Evolutionary conservation across 2,113 vertebrate species (phyloP).

Genomic region (Ceyx melanurus): DNA sequence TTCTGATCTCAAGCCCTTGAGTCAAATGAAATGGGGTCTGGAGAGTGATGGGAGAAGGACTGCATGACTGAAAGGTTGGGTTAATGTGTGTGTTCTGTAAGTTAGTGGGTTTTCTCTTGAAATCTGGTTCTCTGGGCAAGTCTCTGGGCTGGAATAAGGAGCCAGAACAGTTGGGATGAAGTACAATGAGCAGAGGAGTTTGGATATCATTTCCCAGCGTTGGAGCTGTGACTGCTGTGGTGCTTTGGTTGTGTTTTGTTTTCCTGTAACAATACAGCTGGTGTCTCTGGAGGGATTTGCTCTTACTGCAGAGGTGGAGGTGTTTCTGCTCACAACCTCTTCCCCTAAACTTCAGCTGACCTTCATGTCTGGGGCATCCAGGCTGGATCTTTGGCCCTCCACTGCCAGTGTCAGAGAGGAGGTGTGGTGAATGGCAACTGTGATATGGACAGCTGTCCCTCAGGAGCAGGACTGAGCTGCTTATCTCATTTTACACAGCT

Average conservation of each 20-base stretch:
- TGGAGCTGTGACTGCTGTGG: background rate
- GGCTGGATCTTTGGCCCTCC: background rate
- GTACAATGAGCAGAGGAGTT: background rate
- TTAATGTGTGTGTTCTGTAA: background rate
- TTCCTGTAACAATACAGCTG: background rate
- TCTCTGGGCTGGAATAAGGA: background rate
- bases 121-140: background rate
- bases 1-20: background rate
- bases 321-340: background rate
- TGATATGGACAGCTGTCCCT: conserved; percentile 24
- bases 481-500: conserved; percentile 43
- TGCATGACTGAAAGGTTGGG: background rate
- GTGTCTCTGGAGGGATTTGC: background rate
- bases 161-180: background rate
- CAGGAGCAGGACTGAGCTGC: background rate
- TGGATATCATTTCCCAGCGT: background rate
- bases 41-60: background rate
- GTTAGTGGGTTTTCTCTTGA: background rate
- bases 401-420: background rate
- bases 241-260: background rate
- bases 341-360: background rate
- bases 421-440: background rate
- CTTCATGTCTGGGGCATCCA: background rate
- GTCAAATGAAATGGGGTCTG: background rate
- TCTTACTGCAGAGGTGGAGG: background rate